A percentile compares a stretch with the other conserved stretches of the same genome.
Evolutionary conservation across 2,888 invertebrate genomes (phyloP).

Genomic region (Gastrophysa polygoni): DNA sequence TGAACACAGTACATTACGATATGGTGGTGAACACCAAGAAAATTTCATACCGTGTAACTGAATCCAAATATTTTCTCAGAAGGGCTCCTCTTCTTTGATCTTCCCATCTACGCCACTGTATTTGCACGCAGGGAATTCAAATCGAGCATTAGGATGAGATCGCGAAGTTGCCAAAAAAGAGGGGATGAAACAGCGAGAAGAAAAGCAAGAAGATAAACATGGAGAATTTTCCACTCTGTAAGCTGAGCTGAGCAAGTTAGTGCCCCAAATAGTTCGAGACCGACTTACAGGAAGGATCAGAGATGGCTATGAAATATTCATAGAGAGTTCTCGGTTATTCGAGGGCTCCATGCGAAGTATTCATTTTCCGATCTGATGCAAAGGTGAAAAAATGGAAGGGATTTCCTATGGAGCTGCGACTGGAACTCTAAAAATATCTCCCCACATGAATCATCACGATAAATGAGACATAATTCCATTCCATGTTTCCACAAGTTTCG

Average conservation of each 20-base stretch:
- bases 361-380: neutral
- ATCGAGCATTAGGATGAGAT: slow-evolving; percentile 14
- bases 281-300: slow-evolving; percentile 40
- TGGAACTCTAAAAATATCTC: too few relatives aligned
- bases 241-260: slow-evolving; percentile 35
- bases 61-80: neutral
- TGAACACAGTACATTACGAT: too few relatives aligned
- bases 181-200: neutral
- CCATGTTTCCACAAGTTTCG: too few relatives aligned
- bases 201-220: slow-evolving; percentile 15
- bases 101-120: neutral
- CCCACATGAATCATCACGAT: too few relatives aligned
- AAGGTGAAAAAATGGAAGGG: neutral
- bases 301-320: slow-evolving; percentile 43
- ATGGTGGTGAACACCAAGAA: too few relatives aligned
- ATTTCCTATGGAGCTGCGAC: too few relatives aligned
- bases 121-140: slow-evolving; percentile 18
- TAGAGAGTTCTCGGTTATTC: slow-evolving; percentile 33
- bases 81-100: too few relatives aligned
- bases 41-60: too few relatives aligned
- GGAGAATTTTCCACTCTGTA: slow-evolving; percentile 36
- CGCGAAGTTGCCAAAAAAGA: slow-evolving; percentile 10
- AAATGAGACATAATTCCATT: too few relatives aligned
- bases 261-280: slow-evolving; percentile 34
- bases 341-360: slow-evolving; percentile 29